Evolutionary conservation across 2,888 invertebrate species (phyloP), one percentile per base, ranked within the genome.

Genomic region (Troglohyphantes excavatus): DNA sequence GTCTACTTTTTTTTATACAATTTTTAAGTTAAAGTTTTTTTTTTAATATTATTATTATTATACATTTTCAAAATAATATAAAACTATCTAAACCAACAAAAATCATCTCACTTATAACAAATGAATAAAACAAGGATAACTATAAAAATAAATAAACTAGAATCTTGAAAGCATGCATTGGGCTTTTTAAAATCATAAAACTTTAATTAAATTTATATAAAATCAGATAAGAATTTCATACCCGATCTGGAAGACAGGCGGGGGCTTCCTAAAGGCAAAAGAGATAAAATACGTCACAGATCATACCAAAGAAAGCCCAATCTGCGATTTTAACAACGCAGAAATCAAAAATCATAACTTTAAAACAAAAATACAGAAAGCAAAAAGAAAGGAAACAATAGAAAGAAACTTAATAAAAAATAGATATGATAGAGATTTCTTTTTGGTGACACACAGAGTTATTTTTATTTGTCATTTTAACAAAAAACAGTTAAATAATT

Each of bases 211-310:
- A 33, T 9, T 33, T 33, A 33, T 70, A 82, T 9, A 73, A 43
- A 86, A 76, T 78, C 43, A 78, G 61, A 84, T 67, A 86, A 86
- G 83, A 73, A 39, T 75, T 75, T 68, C 85, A 86, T 86, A 86
- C 85, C 85, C 53, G 85, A 78, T 68, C 78, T 68, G 26, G 85
- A 78, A 26, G 85, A 76, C 85, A 76, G 85, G 85, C 68, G 70
- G 6, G 85, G 85, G 27, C 85, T 86, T 78, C 85, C 85, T 86
- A 86, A 67, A 70, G 84, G 67, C 75, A 75, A 83, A 67, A 84
- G 75, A 84, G 43, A 83, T 43, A 68, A 86, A 86, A 78, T 17
- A 59, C 76, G 76, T 76, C 68, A 76, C 76, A 86, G 85, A 78
- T 86, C 85, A 86, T 59, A 59, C 53, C 68, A 78, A 76, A 78